Evolutionary conservation across 2,113 vertebrate genomes (phyloP).

Genomic region (Zosterops pallidus): DNA sequence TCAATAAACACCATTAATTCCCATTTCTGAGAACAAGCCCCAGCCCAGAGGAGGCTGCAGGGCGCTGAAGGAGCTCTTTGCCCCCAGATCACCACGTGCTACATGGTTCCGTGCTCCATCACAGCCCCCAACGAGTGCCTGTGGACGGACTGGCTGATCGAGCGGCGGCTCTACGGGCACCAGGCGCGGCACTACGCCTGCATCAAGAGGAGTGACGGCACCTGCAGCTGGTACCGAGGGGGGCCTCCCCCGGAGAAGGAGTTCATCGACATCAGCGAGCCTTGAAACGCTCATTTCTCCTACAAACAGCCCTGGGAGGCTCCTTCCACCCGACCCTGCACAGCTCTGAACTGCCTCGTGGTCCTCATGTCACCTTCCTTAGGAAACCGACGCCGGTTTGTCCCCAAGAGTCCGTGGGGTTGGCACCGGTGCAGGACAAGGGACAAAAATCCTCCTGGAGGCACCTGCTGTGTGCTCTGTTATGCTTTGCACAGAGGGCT

Average conservation of each 20-base stretch:
- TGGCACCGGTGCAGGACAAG: not conserved
- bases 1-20: fast-evolving
- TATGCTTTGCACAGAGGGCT: not conserved
- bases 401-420: not conserved
- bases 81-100: conserved; percentile 87
- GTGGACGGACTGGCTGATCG: conserved; percentile 90
- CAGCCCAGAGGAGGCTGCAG: not conserved
- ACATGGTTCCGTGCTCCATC: conserved; percentile 79
- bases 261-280: conserved; percentile 84
- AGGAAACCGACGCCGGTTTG: not conserved
- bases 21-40: not conserved
- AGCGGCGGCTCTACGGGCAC: conserved; percentile 80
- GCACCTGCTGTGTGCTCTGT: not conserved
- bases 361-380: not conserved
- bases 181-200: conserved; percentile 88
- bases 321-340: not conserved
- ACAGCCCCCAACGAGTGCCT: conserved; percentile 84
- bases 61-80: not conserved
- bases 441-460: conserved; percentile 4
- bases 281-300: conserved; percentile 64
- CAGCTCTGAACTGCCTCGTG: not conserved
- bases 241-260: conserved; percentile 83
- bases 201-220: conserved; percentile 81
- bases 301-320: not conserved
- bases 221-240: conserved; percentile 88